Evolutionary conservation across 1,140 invertebrate species (phyloP).

Genomic region (Drosophila lowei): DNA sequence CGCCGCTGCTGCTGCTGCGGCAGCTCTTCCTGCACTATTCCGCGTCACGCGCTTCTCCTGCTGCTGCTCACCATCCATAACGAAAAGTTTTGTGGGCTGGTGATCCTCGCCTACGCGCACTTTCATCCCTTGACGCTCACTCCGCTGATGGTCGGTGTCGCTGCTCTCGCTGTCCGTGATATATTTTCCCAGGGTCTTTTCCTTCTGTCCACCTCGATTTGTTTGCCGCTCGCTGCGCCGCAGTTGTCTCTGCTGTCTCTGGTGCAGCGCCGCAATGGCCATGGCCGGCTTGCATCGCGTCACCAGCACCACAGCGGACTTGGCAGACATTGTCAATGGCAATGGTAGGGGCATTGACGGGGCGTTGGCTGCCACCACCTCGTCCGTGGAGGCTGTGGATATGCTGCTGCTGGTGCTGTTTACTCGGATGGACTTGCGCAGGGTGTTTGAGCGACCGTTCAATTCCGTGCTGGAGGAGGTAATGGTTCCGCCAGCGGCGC

Average conservation of each 20-base stretch:
- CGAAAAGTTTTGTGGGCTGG: constrained; percentile 25
- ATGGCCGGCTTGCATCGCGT: constrained; percentile 64
- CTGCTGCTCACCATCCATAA: constrained; percentile 11
- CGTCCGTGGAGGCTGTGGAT: constrained; percentile 73
- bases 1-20: constrained; percentile 33
- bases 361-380: constrained; percentile 19
- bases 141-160: constrained; percentile 9
- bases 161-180: constrained; percentile 60
- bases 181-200: constrained; percentile 21
- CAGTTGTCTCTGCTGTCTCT: constrained; percentile 57
- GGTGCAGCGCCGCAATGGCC: constrained; percentile 47
- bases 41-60: constrained; percentile 67
- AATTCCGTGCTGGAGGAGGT: constrained; percentile 14
- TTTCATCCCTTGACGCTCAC: constrained; percentile 13
- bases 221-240: constrained; percentile 55
- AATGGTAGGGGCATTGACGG: constrained; percentile 6
- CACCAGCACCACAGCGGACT: constrained; percentile 60
- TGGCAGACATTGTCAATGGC: constrained; percentile 26
- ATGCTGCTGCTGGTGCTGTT: constrained; percentile 82
- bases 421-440: constrained; percentile 77
- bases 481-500: constrained; percentile 34
- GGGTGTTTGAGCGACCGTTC: constrained; percentile 38
- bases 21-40: constrained; percentile 63
- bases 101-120: constrained; percentile 29
- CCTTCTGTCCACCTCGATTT: constrained; percentile 36